Conservation (phyloP, 1,140 invertebrate species). For the Psilanteris sp. region DNA sequence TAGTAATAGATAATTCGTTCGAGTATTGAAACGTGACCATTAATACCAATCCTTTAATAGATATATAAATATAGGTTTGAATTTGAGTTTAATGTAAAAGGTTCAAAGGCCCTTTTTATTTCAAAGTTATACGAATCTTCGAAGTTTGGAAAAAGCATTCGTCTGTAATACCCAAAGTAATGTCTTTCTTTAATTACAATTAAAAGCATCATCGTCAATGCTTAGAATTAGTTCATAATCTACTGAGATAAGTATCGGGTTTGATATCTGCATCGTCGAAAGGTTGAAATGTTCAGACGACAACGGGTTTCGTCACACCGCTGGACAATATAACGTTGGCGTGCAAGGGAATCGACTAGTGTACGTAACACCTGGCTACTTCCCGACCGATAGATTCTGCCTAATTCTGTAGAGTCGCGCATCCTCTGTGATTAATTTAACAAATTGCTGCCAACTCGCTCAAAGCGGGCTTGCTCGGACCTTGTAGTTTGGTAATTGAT, state of each 20-base stretch:
- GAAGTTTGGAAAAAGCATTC: too few relatives aligned
- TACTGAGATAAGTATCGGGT: not conserved
- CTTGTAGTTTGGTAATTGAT: slow-evolving; percentile 71
- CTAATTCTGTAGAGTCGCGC: slow-evolving; percentile 60
- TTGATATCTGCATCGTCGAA: slow-evolving; percentile 23
- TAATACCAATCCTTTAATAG: too few relatives aligned
- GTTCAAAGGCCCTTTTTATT: too few relatives aligned
- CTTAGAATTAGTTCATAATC: slow-evolving; percentile 32
- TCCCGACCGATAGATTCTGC: slow-evolving; percentile 68
- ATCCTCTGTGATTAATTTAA: slow-evolving; percentile 72
- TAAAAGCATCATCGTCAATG: slow-evolving; percentile 10
- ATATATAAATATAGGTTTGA: too few relatives aligned
- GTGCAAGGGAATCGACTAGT: slow-evolving; percentile 15
- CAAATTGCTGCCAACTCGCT: slow-evolving; percentile 66
- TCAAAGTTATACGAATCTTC: too few relatives aligned
- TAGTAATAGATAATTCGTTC: too few relatives aligned
- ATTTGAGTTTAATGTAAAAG: too few relatives aligned
- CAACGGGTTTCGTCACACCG: slow-evolving; percentile 63
- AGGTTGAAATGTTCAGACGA: slow-evolving; percentile 51
- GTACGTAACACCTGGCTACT: slow-evolving; percentile 70
- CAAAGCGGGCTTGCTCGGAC: slow-evolving; percentile 43
- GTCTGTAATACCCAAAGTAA: too few relatives aligned
- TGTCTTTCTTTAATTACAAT: too few relatives aligned
- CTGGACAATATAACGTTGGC: slow-evolving; percentile 62
- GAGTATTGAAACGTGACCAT: too few relatives aligned